Conservation (phyloP, 1,140 invertebrate species). For the Teleogryllus occipitalis region DNA sequence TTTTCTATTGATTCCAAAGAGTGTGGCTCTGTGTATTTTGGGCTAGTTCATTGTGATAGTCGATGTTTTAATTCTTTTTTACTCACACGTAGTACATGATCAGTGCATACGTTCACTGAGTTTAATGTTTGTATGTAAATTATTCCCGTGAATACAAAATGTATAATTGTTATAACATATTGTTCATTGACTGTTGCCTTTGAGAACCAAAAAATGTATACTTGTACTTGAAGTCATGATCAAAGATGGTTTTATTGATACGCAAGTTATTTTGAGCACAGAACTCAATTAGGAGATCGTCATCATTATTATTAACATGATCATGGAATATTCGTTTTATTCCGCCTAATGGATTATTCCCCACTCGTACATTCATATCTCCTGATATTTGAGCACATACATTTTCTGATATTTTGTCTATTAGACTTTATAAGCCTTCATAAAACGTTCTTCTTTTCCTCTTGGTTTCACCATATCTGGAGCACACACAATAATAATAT, state of each 20-base stretch:
- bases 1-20: not conserved
- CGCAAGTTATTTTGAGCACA: not conserved
- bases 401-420: not conserved
- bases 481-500: conserved; percentile 1
- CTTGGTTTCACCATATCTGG: not conserved
- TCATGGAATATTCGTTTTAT: not conserved
- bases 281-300: not conserved
- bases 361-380: not conserved
- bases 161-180: not conserved
- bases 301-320: not conserved
- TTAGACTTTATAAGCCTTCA: not conserved
- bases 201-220: not conserved
- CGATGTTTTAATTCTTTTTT: not conserved
- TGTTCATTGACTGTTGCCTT: not conserved
- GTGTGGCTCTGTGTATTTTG: not conserved
- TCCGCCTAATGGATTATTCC: not conserved
- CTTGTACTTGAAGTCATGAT: not conserved
- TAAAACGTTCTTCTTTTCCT: not conserved
- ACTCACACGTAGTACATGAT: not conserved
- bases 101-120: not conserved
- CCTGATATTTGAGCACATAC: no score
- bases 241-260: not conserved
- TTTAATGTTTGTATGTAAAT: not conserved
- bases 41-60: not conserved
- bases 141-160: not conserved